These are phyloP conservation scores for Sphinx pinastri DNA, from an alignment of 2,888 invertebrate genomes.

Conservation along the genomic window DNA sequence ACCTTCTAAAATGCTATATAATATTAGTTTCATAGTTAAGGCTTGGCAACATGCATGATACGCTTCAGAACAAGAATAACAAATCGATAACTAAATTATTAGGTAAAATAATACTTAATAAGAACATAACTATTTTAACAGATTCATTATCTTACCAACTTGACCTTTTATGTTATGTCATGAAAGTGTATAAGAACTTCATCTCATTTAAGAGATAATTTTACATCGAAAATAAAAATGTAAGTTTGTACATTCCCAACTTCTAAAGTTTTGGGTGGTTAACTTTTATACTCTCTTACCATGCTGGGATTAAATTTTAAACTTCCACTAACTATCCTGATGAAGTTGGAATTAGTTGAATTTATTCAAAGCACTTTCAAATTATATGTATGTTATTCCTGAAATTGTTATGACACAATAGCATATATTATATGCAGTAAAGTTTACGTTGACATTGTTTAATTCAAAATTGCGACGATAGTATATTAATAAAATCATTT, in stretches of 20 bases:
- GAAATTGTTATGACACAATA: neutral
- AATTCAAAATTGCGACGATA: no score
- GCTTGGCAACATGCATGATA: neutral
- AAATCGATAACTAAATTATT: neutral
- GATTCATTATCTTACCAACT: neutral
- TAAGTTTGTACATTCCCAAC: constrained; percentile 21
- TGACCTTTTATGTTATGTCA: neutral
- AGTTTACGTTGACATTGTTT: neutral
- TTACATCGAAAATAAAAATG: constrained; percentile 13
- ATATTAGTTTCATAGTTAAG: no score
- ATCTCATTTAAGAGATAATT: constrained; percentile 19
- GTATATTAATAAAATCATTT: no score
- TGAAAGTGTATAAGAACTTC: constrained; percentile 7
- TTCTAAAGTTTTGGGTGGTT: constrained; percentile 65
- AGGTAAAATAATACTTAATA: neutral
- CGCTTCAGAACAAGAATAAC: neutral
- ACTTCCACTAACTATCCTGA: constrained; percentile 70
- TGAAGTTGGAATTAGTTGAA: constrained; percentile 65
- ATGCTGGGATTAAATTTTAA: constrained; percentile 75
- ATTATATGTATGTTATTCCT: neutral
- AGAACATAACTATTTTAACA: neutral
- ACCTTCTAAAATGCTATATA: no score
- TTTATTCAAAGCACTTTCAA: neutral
- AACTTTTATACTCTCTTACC: constrained; percentile 75
- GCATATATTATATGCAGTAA: neutral